phyloP scores from a whole-genome alignment of 2,888 invertebrate genomes.

The Rhogogaster chlorosoma region DNA sequence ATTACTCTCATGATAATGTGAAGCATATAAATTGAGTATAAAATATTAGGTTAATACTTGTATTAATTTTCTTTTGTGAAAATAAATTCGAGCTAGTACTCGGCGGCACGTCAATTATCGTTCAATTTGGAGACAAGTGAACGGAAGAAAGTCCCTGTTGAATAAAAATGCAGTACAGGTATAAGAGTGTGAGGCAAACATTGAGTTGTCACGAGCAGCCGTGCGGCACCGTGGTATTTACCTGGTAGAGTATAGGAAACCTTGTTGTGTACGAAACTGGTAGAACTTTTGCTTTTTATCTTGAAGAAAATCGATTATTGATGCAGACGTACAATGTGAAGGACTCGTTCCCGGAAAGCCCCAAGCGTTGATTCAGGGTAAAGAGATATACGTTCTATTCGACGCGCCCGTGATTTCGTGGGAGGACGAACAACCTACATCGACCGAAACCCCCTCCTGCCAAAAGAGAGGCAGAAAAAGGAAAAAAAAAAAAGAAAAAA shows the following conservation, averaged over 20 bases:
- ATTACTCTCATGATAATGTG: background rate
- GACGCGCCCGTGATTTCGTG: conserved; percentile 26
- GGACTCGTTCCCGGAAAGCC: conserved; percentile 18
- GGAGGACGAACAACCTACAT: conserved; percentile 8
- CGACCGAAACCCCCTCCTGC: conserved; percentile 20
- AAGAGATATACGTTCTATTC: conserved; percentile 12
- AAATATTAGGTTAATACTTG: background rate
- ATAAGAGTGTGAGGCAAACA: background rate
- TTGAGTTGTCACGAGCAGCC: conserved; percentile 33
- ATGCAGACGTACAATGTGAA: conserved; percentile 13
- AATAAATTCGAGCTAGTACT: background rate
- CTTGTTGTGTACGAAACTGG: background rate
- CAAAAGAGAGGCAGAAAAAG: background rate
- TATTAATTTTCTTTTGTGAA: background rate
- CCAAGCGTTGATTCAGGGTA: conserved; percentile 1
- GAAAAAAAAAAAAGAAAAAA: background rate
- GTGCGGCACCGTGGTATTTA: background rate
- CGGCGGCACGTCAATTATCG: background rate
- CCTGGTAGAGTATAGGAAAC: background rate
- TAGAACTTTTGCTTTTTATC: conserved; percentile 13
- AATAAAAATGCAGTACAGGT: conserved; percentile 1
- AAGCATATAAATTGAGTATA: background rate
- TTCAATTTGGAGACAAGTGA: background rate
- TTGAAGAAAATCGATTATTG: conserved; percentile 12
- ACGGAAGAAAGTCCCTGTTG: conserved; percentile 8